Conservation (phyloP, 2,113 vertebrate species). For the Phrynosoma blainvillii region DNA sequence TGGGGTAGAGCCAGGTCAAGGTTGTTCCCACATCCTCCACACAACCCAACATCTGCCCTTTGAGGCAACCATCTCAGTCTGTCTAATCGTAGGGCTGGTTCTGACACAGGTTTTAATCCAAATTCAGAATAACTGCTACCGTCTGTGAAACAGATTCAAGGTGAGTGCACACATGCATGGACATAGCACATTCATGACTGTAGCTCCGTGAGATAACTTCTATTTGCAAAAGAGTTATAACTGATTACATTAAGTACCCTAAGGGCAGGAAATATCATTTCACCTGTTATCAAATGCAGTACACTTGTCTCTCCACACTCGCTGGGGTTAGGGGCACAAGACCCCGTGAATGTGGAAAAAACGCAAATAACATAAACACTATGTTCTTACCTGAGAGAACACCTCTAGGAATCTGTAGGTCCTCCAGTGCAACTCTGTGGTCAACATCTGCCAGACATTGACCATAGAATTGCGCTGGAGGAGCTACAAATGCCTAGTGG, state of each 20-base stretch:
- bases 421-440: no score
- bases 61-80: background rate
- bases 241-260: background rate
- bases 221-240: background rate
- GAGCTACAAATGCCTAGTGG: no score
- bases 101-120: background rate
- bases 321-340: no score
- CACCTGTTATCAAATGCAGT: background rate
- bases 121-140: background rate
- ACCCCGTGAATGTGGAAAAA: no score
- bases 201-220: background rate
- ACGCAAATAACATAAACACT: no score
- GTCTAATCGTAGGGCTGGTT: background rate
- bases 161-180: background rate
- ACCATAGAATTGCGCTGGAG: no score
- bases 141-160: background rate
- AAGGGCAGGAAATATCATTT: background rate
- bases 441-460: no score
- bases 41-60: background rate
- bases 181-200: background rate
- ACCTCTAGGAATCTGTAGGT: no score
- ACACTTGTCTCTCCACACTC: no score
- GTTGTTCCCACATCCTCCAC: no score
- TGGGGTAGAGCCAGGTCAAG: no score
- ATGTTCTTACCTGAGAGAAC: no score